A percentile compares a stretch with the other conserved stretches of the same genome.
Conservation (phyloP, 2,797 vertebrate genomes). For the Spinus olivaceus region DNA sequence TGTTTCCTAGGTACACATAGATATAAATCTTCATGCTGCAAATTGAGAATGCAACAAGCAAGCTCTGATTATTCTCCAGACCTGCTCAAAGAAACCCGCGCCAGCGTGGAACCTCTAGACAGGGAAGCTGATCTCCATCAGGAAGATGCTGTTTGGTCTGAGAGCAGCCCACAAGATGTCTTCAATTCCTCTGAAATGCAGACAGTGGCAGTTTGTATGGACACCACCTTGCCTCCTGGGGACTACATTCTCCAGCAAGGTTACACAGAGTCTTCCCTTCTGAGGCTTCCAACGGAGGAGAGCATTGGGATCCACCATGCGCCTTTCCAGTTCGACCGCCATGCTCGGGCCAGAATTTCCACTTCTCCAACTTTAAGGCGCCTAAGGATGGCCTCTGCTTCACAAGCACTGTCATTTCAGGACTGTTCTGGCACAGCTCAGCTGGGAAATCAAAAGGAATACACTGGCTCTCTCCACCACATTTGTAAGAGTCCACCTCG, state of each 20-base stretch:
- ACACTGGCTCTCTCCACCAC: not conserved
- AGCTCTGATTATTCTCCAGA: not conserved
- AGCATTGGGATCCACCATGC: not conserved
- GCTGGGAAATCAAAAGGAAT: not conserved
- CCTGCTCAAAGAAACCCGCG: not conserved
- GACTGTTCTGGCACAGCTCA: not conserved
- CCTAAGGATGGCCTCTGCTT: slow-evolving; percentile 76
- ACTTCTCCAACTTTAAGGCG: slow-evolving; percentile 88
- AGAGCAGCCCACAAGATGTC: not conserved
- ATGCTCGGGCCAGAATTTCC: slow-evolving; percentile 84
- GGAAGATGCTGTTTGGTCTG: not conserved
- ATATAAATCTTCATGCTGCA: not conserved
- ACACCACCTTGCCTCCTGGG: not conserved
- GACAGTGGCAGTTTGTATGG: not conserved
- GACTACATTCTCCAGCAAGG: not conserved
- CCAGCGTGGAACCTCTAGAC: not conserved
- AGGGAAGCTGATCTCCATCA: not conserved
- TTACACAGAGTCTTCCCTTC: not conserved
- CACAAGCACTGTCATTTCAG: slow-evolving; percentile 17
- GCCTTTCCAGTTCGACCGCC: slow-evolving; percentile 82
- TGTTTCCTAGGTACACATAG: not conserved
- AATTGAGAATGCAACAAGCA: slow-evolving; percentile 37
- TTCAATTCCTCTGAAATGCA: not conserved
- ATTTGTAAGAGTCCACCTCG: not conserved
- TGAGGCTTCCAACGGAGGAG: slow-evolving; percentile 27